These are phyloP conservation scores for Stegodyphus dumicola DNA, from an alignment of 1,140 invertebrate genomes.

Conservation along the genomic window DNA sequence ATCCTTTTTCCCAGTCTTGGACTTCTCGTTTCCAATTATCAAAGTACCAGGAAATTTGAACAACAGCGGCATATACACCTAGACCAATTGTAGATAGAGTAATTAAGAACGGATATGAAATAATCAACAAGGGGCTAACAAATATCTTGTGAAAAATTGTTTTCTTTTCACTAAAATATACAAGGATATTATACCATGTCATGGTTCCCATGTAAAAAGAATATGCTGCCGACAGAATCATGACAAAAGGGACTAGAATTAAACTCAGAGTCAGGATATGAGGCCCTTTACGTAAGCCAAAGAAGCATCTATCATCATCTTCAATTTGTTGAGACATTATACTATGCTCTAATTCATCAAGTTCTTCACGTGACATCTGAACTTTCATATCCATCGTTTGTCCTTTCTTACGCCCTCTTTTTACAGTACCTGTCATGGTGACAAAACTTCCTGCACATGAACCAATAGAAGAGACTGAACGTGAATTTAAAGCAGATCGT, in stretches of 20 bases:
- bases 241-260: conserved; percentile 76
- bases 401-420: conserved; percentile 78
- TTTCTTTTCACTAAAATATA: conserved; percentile 78
- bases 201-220: conserved; percentile 81
- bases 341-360: conserved; percentile 77
- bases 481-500: conserved; percentile 51
- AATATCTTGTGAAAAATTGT: conserved; percentile 70
- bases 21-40: conserved; percentile 78
- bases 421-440: conserved; percentile 77
- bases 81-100: conserved; percentile 75
- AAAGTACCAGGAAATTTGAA: conserved; percentile 78
- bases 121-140: conserved; percentile 77
- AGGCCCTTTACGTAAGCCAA: conserved; percentile 74
- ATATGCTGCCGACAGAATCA: conserved; percentile 74
- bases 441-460: conserved; percentile 63
- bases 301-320: conserved; percentile 72
- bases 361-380: conserved; percentile 73
- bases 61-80: conserved; percentile 76
- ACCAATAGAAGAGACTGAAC: conserved; percentile 56
- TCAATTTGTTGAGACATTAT: conserved; percentile 74
- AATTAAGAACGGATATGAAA: conserved; percentile 79
- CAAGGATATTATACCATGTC: conserved; percentile 82
- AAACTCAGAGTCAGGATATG: conserved; percentile 78
- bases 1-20: conserved; percentile 81
- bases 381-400: conserved; percentile 79